Conservation (phyloP, 2,113 vertebrate species). For the Dipodomys ordii region DNA sequence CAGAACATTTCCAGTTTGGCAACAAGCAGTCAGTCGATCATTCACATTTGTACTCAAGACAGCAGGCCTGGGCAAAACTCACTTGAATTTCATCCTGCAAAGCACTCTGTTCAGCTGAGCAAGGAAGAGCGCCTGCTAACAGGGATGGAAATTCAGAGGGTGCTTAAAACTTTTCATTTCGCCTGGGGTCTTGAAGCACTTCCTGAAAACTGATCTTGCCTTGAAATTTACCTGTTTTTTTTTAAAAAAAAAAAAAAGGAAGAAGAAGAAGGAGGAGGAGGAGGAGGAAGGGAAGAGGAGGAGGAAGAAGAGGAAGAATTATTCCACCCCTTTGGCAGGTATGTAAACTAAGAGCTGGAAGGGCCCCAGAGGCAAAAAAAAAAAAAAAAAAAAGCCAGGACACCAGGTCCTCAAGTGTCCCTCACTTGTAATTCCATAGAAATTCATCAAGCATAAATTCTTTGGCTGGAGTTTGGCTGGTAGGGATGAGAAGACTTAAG, state of each 20-base stretch:
- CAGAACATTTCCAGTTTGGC: constrained; percentile 97
- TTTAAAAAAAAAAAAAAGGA: too few relatives aligned
- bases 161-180: constrained; percentile 28
- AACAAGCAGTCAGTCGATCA: constrained; percentile 89
- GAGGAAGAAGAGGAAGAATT: constrained; percentile 21
- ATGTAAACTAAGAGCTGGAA: constrained; percentile 78
- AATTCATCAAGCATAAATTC: constrained; percentile 58
- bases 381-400: constrained; percentile 32
- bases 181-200: constrained; percentile 74
- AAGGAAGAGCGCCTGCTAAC: background rate
- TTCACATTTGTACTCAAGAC: constrained; percentile 90
- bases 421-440: constrained; percentile 37
- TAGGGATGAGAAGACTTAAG: background rate
- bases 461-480: constrained; percentile 24
- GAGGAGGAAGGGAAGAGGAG: too few relatives aligned
- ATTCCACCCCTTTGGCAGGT: constrained; percentile 75
- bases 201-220: constrained; percentile 80
- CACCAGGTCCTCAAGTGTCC: constrained; percentile 25
- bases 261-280: too few relatives aligned
- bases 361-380: constrained; percentile 40
- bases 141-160: constrained; percentile 47
- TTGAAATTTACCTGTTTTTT: constrained; percentile 75
- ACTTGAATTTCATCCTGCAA: constrained; percentile 39
- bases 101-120: constrained; percentile 60
- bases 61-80: constrained; percentile 84